phyloP scores from a whole-genome alignment of 1,140 invertebrate species.

The Formica exsecta region DNA sequence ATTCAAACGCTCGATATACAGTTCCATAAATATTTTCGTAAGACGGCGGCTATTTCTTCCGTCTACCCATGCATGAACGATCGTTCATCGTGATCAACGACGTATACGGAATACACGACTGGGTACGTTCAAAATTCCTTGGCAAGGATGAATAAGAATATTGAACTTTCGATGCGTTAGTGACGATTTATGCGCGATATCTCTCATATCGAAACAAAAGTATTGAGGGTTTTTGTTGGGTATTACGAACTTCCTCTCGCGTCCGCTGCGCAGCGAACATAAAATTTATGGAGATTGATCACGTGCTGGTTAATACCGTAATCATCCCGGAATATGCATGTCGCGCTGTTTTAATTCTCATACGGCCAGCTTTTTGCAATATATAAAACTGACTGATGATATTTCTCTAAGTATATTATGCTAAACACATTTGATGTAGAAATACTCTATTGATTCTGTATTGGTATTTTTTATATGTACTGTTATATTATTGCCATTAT shows the following conservation, averaged over 20 bases:
- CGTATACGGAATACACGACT: constrained; percentile 23
- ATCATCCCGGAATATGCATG: constrained; percentile 49
- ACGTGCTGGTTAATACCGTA: constrained; percentile 30
- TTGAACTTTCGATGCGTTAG: constrained; percentile 30
- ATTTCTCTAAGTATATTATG: constrained; percentile 38
- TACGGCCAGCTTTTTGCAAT: constrained; percentile 24
- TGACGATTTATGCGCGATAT: constrained; percentile 27
- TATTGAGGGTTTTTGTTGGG: constrained; percentile 7
- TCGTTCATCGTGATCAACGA: constrained; percentile 68
- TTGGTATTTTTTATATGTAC: neutral
- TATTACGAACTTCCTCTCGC: neutral
- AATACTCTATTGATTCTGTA: neutral
- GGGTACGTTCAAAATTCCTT: neutral
- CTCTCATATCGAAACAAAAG: neutral
- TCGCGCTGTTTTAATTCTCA: constrained; percentile 25
- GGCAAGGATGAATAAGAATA: constrained; percentile 38
- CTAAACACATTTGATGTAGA: neutral
- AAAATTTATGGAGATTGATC: constrained; percentile 69
- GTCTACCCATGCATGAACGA: constrained; percentile 14
- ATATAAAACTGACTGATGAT: neutral
- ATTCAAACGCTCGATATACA: constrained; percentile 54
- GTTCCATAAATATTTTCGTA: constrained; percentile 70
- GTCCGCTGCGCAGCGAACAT: neutral
- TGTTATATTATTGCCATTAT: neutral
- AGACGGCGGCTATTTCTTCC: constrained; percentile 26